These are phyloP conservation scores for Chelidonichthys spinosus DNA, from an alignment of 2,797 vertebrate species.

Conservation along the genomic window DNA sequence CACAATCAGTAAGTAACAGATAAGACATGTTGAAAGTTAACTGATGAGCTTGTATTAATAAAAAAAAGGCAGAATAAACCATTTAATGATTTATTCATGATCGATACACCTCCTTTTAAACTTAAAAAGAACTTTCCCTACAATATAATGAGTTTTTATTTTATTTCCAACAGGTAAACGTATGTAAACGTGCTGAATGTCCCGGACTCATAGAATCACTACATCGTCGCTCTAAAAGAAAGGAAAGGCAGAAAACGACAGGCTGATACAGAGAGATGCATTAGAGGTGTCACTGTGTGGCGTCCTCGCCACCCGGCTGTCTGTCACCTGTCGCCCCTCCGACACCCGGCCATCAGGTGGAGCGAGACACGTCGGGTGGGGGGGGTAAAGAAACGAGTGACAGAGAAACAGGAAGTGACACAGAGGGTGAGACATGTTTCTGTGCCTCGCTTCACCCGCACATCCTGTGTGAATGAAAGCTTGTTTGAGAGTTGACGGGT, in stretches of 20 bases:
- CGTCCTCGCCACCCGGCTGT: constrained; percentile 43
- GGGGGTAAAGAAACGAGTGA: constrained; percentile 38
- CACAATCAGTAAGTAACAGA: too few relatives aligned
- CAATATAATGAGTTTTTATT: background rate
- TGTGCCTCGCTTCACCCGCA: constrained; percentile 26
- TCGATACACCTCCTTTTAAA: too few relatives aligned
- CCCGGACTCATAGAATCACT: background rate
- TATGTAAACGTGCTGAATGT: background rate
- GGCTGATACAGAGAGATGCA: constrained; percentile 23
- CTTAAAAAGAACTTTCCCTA: too few relatives aligned
- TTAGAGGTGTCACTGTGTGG: constrained; percentile 40
- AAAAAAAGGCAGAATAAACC: too few relatives aligned
- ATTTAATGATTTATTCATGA: too few relatives aligned
- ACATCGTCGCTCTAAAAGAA: background rate
- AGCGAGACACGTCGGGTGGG: constrained; percentile 36
- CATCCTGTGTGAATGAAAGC: constrained; percentile 28
- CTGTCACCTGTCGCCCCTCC: constrained; percentile 53
- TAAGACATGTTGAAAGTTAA: background rate
- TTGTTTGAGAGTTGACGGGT: constrained; percentile 35
- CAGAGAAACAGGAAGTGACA: constrained; percentile 61
- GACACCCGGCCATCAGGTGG: constrained; percentile 62
- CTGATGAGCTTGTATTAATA: too few relatives aligned
- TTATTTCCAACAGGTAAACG: background rate
- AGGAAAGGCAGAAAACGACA: constrained; percentile 4
- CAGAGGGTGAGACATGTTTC: constrained; percentile 26